These are phyloP conservation scores for Papilio machaon DNA, from an alignment of 1,140 invertebrate species.

Conservation along the genomic window DNA sequence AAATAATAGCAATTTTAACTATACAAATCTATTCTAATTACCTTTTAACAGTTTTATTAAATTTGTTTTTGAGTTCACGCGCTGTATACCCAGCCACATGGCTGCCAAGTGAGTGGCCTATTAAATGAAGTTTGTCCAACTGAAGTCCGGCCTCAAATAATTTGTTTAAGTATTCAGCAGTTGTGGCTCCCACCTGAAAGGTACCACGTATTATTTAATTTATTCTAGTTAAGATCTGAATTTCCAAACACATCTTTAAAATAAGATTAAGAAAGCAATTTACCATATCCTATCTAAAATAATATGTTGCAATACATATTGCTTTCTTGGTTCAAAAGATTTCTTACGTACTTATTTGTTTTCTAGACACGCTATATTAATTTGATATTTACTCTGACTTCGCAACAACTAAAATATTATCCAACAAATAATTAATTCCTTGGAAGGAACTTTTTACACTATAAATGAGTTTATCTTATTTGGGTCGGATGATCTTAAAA, in stretches of 20 bases:
- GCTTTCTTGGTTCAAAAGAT: neutral
- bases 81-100: conserved; percentile 76
- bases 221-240: neutral
- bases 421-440: neutral
- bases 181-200: conserved; percentile 68
- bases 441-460: neutral
- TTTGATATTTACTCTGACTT: neutral
- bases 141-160: conserved; percentile 64
- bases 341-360: neutral
- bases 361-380: neutral
- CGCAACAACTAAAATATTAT: neutral
- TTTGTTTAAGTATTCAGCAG: conserved; percentile 67
- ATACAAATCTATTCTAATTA: conserved; percentile 36
- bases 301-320: conserved; percentile 5
- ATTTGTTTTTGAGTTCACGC: conserved; percentile 70
- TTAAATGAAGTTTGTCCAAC: conserved; percentile 70
- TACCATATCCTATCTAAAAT: neutral
- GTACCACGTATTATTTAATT: neutral
- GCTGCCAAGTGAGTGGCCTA: conserved; percentile 78
- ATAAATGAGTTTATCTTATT: too few species aligned
- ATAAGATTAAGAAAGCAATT: neutral
- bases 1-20: conserved; percentile 14
- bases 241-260: neutral
- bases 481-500: too few species aligned
- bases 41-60: conserved; percentile 73